Percentiles rank a stretch among this genome's conserved stretches.
These are phyloP conservation scores for Chamaea fasciata DNA, from an alignment of 2,113 vertebrate genomes.

Conservation along the genomic window DNA sequence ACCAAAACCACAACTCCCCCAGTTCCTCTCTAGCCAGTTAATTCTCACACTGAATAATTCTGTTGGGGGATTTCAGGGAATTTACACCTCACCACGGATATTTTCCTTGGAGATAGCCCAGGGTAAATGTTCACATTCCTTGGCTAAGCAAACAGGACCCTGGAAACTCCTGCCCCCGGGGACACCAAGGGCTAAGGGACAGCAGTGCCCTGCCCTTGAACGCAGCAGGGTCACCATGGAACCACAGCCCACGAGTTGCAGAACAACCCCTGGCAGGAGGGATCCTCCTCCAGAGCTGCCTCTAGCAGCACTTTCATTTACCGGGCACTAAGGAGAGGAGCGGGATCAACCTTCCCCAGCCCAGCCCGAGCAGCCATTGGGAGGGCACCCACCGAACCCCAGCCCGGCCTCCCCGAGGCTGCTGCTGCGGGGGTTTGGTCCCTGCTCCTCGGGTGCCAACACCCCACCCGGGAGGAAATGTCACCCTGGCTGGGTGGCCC, in stretches of 20 bases:
- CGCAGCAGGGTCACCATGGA: background rate
- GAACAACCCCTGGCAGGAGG: background rate
- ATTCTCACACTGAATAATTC: background rate
- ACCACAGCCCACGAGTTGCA: too few relatives aligned
- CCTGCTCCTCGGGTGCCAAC: background rate
- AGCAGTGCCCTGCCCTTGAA: background rate
- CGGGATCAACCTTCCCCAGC: background rate
- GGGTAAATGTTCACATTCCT: slow-evolving; percentile 6
- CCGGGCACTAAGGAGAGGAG: background rate
- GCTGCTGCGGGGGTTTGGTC: background rate
- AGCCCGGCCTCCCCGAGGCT: background rate
- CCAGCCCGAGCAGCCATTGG: rapidly evolving
- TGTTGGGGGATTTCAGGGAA: background rate
- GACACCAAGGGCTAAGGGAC: background rate
- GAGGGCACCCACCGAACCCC: background rate
- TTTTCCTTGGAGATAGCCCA: slow-evolving; percentile 38
- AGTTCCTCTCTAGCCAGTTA: background rate
- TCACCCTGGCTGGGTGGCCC: background rate
- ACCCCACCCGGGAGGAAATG: rapidly evolving
- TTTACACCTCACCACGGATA: background rate
- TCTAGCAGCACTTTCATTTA: background rate
- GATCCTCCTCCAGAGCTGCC: background rate
- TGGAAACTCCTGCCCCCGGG: background rate
- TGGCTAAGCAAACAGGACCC: background rate
- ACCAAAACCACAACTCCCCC: background rate